Conservation (phyloP, 2,113 vertebrate genomes). For the Podilymbus podiceps region DNA sequence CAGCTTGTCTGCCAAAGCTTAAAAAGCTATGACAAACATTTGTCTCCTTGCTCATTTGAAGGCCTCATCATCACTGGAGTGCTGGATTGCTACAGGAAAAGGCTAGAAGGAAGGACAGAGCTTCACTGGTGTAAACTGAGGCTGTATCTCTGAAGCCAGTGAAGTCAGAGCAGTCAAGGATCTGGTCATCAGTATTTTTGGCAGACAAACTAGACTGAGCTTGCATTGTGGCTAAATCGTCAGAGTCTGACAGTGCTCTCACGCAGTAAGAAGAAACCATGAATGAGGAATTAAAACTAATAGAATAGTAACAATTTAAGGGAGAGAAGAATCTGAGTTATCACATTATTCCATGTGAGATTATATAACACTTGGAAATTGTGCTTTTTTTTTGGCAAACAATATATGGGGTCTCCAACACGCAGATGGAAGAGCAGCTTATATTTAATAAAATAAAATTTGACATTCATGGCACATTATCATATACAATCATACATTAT, state of each 20-base stretch:
- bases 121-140: rapidly evolving
- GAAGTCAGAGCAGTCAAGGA: rapidly evolving
- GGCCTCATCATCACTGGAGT: neutral
- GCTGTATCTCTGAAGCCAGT: neutral
- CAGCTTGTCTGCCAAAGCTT: slow-evolving; percentile 45
- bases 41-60: slow-evolving; percentile 55
- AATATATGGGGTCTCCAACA: slow-evolving; percentile 34
- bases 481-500: slow-evolving; percentile 49
- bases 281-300: neutral
- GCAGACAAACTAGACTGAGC: neutral
- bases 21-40: slow-evolving; percentile 35
- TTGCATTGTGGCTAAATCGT: rapidly evolving
- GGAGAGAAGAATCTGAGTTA: neutral
- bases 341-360: neutral
- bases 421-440: slow-evolving; percentile 63
- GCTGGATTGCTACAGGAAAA: neutral
- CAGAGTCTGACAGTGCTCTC: neutral
- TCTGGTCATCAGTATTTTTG: rapidly evolving
- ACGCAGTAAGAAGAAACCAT: neutral
- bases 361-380: neutral
- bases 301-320: neutral
- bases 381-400: slow-evolving; percentile 46
- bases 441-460: slow-evolving; percentile 65
- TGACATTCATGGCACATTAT: slow-evolving; percentile 53
- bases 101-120: neutral